Conservation (phyloP, 1,140 invertebrate species). For the Solen grandis region DNA sequence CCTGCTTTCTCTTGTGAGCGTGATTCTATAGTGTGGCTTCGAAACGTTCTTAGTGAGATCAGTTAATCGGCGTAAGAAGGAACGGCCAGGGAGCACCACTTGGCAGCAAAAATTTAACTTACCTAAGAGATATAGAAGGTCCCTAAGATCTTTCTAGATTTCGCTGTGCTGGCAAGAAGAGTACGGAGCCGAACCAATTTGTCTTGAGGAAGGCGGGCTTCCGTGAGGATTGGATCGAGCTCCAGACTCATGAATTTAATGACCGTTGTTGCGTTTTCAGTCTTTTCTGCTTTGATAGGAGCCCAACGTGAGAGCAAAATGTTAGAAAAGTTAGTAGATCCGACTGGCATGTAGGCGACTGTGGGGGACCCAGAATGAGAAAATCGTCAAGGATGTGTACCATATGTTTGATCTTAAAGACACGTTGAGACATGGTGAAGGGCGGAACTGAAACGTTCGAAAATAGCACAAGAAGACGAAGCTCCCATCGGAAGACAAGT, state of each 20-base stretch:
- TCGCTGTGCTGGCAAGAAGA: background rate
- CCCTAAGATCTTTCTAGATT: background rate
- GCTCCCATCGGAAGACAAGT: conserved; percentile 4
- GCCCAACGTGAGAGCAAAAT: conserved; percentile 17
- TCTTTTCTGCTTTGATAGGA: conserved; percentile 39
- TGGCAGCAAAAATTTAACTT: conserved; percentile 39
- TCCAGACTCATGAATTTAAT: conserved; percentile 11
- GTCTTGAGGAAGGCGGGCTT: conserved; percentile 15
- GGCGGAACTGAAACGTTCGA: conserved; percentile 50
- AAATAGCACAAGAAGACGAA: conserved; percentile 39
- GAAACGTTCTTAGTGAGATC: conserved; percentile 29
- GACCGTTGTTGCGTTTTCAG: background rate
- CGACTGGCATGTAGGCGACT: background rate
- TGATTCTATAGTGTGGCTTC: conserved; percentile 38
- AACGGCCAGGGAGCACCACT: conserved; percentile 37
- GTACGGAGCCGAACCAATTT: background rate
- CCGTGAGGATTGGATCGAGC: background rate
- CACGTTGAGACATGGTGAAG: conserved; percentile 2
- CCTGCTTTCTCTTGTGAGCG: conserved; percentile 21
- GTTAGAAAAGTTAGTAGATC: background rate
- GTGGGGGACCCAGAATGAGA: background rate
- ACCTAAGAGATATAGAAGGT: conserved; percentile 47
- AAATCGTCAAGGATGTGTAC: conserved; percentile 34
- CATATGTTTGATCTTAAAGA: background rate
- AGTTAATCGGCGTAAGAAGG: conserved; percentile 38